Evolutionary conservation across 2,888 invertebrate genomes (phyloP).

Genomic region (Linnaemya tessellans): DNA sequence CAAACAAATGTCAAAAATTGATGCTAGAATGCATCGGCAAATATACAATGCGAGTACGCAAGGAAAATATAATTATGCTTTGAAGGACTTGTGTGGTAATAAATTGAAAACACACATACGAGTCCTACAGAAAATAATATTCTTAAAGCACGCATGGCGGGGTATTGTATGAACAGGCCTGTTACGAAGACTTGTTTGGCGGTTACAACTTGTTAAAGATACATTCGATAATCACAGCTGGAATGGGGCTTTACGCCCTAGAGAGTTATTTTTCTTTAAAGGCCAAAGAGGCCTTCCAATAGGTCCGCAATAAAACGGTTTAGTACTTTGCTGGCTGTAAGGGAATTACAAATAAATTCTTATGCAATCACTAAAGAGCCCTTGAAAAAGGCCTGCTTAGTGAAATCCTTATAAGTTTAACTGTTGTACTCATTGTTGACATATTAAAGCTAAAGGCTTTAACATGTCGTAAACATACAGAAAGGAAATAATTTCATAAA

Average conservation of each 20-base stretch:
- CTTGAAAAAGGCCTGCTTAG: neutral
- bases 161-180: neutral
- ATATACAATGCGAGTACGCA: neutral
- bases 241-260: neutral
- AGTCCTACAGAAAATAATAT: no score
- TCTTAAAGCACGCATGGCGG: no score
- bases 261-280: no score
- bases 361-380: no score
- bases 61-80: constrained; percentile 35
- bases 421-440: constrained; percentile 4
- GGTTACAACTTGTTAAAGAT: neutral
- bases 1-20: constrained; percentile 64
- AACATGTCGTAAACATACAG: constrained; percentile 2
- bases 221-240: no score
- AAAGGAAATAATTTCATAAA: constrained; percentile 24
- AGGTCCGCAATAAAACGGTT: no score
- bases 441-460: constrained; percentile 36
- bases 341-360: no score
- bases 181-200: neutral
- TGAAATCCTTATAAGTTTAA: neutral
- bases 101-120: constrained; percentile 54
- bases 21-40: constrained; percentile 59
- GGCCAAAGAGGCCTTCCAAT: neutral
- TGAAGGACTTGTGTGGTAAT: constrained; percentile 62
- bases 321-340: no score